phyloP scores from a whole-genome alignment of 1,140 invertebrate species.

The Drosophila leontia region DNA sequence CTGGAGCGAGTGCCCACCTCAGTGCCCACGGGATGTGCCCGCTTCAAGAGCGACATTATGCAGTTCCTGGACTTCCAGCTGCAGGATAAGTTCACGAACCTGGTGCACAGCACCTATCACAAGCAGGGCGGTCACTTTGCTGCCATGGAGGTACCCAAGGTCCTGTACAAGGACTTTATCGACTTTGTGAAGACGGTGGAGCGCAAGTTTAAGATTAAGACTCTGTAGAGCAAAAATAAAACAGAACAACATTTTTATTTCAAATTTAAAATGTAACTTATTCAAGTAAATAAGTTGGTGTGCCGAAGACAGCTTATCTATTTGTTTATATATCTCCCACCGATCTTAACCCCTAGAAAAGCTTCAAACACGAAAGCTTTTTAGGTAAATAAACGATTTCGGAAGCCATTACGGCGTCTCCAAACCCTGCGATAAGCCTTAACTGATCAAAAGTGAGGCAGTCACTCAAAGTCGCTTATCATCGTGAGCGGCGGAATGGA shows the following conservation, averaged over 20 bases:
- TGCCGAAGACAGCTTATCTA: background rate
- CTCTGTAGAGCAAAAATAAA: constrained; percentile 32
- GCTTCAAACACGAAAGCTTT: constrained; percentile 19
- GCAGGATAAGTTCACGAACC: constrained; percentile 87
- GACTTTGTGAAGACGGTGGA: constrained; percentile 85
- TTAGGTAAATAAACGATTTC: constrained; percentile 22
- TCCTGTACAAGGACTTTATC: constrained; percentile 89
- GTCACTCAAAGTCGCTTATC: constrained; percentile 39
- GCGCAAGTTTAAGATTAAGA: constrained; percentile 63
- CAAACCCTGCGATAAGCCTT: constrained; percentile 15
- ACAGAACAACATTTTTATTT: too few species aligned
- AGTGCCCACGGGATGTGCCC: constrained; percentile 89
- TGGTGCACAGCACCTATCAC: constrained; percentile 88
- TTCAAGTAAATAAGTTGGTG: background rate
- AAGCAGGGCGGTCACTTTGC: constrained; percentile 93
- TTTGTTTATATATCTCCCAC: background rate
- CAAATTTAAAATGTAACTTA: too few species aligned
- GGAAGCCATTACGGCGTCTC: constrained; percentile 7
- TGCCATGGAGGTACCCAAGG: constrained; percentile 91
- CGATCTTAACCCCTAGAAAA: constrained; percentile 6
- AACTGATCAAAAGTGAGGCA: constrained; percentile 14
- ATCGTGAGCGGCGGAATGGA: constrained; percentile 25
- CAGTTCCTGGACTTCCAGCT: constrained; percentile 87
- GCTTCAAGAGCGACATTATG: constrained; percentile 88
- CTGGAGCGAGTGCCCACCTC: constrained; percentile 87